A percentile compares a stretch with the other conserved stretches of the same genome.
Evolutionary conservation across 2,113 vertebrate species (phyloP).

Genomic region (Copsychus sechellarum): DNA sequence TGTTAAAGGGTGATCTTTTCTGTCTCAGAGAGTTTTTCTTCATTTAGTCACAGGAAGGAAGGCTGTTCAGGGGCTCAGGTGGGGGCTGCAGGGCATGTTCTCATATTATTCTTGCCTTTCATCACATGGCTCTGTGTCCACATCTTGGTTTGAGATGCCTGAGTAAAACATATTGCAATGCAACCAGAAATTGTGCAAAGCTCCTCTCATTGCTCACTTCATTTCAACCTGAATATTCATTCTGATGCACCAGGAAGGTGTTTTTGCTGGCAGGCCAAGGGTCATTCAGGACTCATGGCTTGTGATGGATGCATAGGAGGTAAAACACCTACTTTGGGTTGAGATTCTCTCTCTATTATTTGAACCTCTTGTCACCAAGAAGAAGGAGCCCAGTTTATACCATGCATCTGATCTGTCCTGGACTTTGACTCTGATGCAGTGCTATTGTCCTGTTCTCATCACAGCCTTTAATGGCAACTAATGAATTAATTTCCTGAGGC

Average conservation of each 20-base stretch:
- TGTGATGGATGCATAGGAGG: not conserved
- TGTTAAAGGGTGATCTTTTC: not conserved
- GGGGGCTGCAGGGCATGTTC: not conserved
- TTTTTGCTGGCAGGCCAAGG: not conserved
- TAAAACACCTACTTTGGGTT: not conserved
- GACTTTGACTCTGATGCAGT: not conserved
- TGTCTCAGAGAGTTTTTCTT: not conserved
- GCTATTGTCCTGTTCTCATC: not conserved
- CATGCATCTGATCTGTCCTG: not conserved
- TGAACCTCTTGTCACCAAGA: not conserved
- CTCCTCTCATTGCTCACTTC: not conserved
- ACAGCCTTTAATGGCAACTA: not conserved
- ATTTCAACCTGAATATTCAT: not conserved
- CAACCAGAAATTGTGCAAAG: not conserved
- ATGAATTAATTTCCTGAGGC: not conserved
- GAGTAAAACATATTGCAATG: not conserved
- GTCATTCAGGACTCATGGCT: not conserved
- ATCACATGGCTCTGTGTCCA: not conserved
- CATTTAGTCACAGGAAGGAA: constrained; percentile 33
- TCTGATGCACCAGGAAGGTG: not conserved
- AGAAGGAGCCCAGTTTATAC: not conserved
- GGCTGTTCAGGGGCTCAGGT: not conserved
- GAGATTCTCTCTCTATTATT: not conserved
- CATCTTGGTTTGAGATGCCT: not conserved
- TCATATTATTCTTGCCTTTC: not conserved